phyloP scores from a whole-genome alignment of 2,113 vertebrate species.

The Riparia riparia region DNA sequence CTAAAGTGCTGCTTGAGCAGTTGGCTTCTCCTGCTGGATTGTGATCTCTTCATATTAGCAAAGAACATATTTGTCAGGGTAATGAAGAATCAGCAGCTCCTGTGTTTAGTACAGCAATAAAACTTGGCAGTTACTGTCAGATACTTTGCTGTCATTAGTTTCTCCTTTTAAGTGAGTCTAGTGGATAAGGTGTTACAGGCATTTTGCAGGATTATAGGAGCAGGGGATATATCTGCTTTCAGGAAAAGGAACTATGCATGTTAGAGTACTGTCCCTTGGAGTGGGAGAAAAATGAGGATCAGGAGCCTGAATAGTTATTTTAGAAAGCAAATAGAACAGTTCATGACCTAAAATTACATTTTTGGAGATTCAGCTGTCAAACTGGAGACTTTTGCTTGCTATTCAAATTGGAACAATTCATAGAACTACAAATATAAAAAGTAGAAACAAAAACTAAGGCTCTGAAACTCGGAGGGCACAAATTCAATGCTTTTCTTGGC shows the following conservation, averaged over 20 bases:
- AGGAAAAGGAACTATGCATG: neutral
- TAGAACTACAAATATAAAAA: neutral
- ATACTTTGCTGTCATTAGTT: neutral
- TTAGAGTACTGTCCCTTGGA: neutral
- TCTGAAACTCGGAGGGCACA: neutral
- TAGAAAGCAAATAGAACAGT: neutral
- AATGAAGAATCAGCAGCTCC: neutral
- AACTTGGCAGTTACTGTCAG: neutral
- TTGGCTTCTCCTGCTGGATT: neutral
- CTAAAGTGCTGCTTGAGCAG: neutral
- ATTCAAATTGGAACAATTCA: neutral
- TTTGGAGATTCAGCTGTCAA: neutral
- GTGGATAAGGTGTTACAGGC: neutral
- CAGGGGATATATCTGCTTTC: neutral
- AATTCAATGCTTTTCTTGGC: constrained; percentile 18
- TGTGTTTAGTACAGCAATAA: neutral
- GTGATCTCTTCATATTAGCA: neutral
- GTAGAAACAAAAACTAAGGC: neutral
- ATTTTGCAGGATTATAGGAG: neutral
- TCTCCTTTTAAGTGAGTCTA: neutral
- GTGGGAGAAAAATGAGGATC: neutral
- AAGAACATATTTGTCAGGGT: neutral
- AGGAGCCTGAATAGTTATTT: neutral
- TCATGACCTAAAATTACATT: neutral
- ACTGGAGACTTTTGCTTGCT: neutral